Evolutionary conservation across 2,888 invertebrate species (phyloP).

Genomic region (Agrotis clavis): DNA sequence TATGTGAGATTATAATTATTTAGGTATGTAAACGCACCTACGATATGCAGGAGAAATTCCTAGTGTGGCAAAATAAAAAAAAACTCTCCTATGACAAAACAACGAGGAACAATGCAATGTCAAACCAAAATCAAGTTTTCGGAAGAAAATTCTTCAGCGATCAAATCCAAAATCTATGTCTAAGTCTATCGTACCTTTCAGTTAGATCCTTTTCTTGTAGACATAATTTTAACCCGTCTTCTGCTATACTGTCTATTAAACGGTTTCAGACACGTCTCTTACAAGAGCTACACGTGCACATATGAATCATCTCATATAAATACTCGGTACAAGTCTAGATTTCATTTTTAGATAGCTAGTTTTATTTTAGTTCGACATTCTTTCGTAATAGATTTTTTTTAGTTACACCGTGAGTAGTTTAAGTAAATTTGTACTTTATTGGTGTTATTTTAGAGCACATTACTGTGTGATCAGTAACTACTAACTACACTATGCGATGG

Average conservation of each 20-base stretch:
- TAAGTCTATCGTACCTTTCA: not conserved
- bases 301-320: conserved; percentile 47
- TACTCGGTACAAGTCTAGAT: conserved; percentile 41
- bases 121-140: not conserved
- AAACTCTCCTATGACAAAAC: not conserved
- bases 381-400: conserved; percentile 19
- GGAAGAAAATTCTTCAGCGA: not conserved
- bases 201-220: not conserved
- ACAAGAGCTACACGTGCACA: conserved; percentile 25
- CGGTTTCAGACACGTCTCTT: conserved; percentile 21
- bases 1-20: not conserved
- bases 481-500: not conserved
- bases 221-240: conserved; percentile 20
- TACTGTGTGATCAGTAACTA: conserved; percentile 6
- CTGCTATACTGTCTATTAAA: conserved; percentile 7
- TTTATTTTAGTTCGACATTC: conserved; percentile 41
- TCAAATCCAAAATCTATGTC: not conserved
- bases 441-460: conserved; percentile 15
- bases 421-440: conserved; percentile 23
- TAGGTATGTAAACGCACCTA: not conserved
- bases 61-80: too few relatives aligned
- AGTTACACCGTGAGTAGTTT: conserved; percentile 14
- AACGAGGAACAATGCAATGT: not conserved
- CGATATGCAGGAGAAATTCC: too few relatives aligned
- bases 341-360: conserved; percentile 33